Evolutionary conservation across 2,797 vertebrate genomes (phyloP).

Genomic region (Chloroceryle inda): DNA sequence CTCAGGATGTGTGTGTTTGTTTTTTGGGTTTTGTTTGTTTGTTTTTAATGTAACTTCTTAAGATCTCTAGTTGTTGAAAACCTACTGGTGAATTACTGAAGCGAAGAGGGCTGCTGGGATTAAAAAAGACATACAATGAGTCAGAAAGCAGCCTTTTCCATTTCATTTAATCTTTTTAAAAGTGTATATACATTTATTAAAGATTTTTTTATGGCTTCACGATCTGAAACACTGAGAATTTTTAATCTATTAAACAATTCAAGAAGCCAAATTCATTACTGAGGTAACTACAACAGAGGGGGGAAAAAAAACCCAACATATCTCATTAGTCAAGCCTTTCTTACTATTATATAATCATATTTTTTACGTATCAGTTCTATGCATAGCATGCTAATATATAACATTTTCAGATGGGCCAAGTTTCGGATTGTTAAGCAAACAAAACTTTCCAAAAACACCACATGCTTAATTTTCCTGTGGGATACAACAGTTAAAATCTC

Average conservation of each 20-base stretch:
- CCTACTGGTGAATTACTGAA: slow-evolving; percentile 85
- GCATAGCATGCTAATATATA: slow-evolving; percentile 20
- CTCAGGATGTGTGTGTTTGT: not conserved
- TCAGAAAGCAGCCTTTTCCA: slow-evolving; percentile 10
- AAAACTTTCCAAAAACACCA: slow-evolving; percentile 30
- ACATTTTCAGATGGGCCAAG: slow-evolving; percentile 68
- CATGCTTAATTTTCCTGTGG: slow-evolving; percentile 14
- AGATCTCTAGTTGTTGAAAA: slow-evolving; percentile 73
- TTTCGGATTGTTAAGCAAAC: slow-evolving; percentile 68
- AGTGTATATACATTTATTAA: not conserved
- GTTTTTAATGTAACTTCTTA: not conserved
- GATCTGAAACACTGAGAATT: slow-evolving; percentile 27
- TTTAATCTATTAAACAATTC: slow-evolving; percentile 33
- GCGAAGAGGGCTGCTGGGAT: slow-evolving; percentile 51
- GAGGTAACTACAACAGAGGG: not conserved
- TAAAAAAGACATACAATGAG: not conserved
- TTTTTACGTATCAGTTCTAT: slow-evolving; percentile 7
- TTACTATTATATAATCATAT: slow-evolving; percentile 9
- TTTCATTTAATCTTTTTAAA: not conserved
- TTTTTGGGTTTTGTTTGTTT: no score
- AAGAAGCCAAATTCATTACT: slow-evolving; percentile 49
- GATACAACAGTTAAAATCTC: slow-evolving; percentile 31
- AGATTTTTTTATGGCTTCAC: not conserved
- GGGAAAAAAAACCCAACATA: not conserved
- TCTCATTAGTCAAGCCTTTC: slow-evolving; percentile 16